Conservation (phyloP, 2,797 vertebrate genomes). For the Borostomias antarcticus region DNA sequence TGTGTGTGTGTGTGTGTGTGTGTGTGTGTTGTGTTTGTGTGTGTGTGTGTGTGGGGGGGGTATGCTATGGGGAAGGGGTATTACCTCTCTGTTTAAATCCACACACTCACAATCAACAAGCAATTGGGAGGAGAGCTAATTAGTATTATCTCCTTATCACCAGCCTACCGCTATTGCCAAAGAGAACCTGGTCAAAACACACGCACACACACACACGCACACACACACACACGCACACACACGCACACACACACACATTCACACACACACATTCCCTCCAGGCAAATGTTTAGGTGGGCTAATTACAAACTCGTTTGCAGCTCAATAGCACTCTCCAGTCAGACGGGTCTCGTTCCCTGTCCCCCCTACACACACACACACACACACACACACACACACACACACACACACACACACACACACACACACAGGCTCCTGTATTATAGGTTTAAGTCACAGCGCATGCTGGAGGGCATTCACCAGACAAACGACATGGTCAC, state of each 20-base stretch:
- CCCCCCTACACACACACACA: slow-evolving; percentile 22
- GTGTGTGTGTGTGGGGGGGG: not conserved
- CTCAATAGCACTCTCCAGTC: slow-evolving; percentile 72
- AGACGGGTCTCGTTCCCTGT: slow-evolving; percentile 48
- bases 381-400: slow-evolving; percentile 1
- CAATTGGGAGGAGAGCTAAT: slow-evolving; percentile 83
- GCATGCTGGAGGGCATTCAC: slow-evolving; percentile 31
- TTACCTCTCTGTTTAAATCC: slow-evolving; percentile 74
- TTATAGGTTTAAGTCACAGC: slow-evolving; percentile 51
- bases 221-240: slow-evolving; percentile 53
- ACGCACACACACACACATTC: slow-evolving; percentile 50
- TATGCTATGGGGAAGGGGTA: slow-evolving; percentile 35
- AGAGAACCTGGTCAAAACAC: slow-evolving; percentile 71
- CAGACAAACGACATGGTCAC: slow-evolving; percentile 57
- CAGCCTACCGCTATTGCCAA: slow-evolving; percentile 60
- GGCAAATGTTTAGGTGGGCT: slow-evolving; percentile 74
- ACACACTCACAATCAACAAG: slow-evolving; percentile 81
- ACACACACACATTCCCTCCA: slow-evolving; percentile 64
- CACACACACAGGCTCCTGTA: slow-evolving; percentile 2
- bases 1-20: slow-evolving; percentile 22
- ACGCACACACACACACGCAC: slow-evolving; percentile 33
- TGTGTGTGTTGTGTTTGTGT: not conserved
- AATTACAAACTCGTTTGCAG: slow-evolving; percentile 82
- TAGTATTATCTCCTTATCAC: slow-evolving; percentile 82
- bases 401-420: not conserved